phyloP scores from a whole-genome alignment of 2,113 vertebrate genomes.

The Ceratotherium simum region DNA sequence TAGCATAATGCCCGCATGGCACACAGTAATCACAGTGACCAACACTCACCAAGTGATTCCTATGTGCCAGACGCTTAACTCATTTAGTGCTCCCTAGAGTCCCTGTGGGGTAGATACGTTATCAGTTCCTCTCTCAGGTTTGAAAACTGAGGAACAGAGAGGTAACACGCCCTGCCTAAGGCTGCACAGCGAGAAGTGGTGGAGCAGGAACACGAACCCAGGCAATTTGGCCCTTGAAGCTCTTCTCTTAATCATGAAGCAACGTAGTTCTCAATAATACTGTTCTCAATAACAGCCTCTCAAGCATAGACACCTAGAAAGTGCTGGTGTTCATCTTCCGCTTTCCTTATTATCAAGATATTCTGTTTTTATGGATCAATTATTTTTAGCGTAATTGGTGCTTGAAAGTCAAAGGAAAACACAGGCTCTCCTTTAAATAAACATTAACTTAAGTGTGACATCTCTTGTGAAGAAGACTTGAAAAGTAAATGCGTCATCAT shows the following conservation, averaged over 20 bases:
- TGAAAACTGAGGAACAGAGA: background rate
- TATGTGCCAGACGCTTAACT: background rate
- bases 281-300: background rate
- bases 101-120: background rate
- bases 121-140: background rate
- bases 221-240: background rate
- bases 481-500: background rate
- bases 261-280: background rate
- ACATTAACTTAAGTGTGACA: background rate
- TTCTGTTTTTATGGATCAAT: background rate
- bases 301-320: background rate
- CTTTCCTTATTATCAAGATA: background rate
- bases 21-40: background rate
- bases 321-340: too few species aligned
- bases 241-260: background rate
- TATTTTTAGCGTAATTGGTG: background rate
- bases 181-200: background rate
- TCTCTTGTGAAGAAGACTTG: background rate
- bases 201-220: background rate
- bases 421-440: background rate
- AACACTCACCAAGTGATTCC: background rate
- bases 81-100: background rate
- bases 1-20: background rate
- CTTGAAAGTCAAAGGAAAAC: conserved; percentile 27
- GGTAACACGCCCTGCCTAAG: background rate